Evolutionary conservation across 2,888 invertebrate genomes (phyloP).

Genomic region (Blastobasis lacticolella): DNA sequence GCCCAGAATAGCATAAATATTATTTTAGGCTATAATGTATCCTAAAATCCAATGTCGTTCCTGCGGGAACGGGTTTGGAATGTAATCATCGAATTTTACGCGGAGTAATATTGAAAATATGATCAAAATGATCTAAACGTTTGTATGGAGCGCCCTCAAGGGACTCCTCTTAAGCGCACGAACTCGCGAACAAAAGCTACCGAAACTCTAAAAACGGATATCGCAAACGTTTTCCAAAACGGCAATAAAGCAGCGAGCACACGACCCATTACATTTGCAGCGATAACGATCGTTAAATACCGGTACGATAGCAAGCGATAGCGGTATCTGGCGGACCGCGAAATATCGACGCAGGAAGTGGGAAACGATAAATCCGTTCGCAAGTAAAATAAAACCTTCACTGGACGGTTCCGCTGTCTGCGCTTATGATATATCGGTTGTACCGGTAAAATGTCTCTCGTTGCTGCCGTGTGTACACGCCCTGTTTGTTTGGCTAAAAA

Average conservation of each 20-base stretch:
- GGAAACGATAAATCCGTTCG: conserved; percentile 47
- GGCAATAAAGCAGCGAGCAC: not conserved
- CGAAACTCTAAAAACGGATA: not conserved
- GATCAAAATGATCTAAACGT: no score
- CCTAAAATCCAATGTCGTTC: no score
- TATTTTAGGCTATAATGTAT: no score
- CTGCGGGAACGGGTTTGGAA: no score
- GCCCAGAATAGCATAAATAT: no score
- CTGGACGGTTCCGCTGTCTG: conserved; percentile 41
- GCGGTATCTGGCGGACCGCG: not conserved
- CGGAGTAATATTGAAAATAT: no score
- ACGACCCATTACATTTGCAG: conserved; percentile 7
- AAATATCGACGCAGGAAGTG: conserved; percentile 35
- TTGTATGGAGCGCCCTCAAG: no score
- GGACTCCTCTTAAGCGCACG: no score
- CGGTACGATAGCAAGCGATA: conserved; percentile 3
- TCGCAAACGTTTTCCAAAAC: no score
- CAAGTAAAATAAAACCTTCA: conserved; percentile 58
- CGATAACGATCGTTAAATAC: conserved; percentile 28
- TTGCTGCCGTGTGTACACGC: not conserved
- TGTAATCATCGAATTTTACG: no score
- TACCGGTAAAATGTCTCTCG: conserved; percentile 13
- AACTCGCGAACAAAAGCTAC: not conserved
- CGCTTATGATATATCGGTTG: conserved; percentile 42
- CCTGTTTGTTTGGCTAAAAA: not conserved